Conservation (phyloP, 2,888 invertebrate species). For the Itoplectis maculator region DNA sequence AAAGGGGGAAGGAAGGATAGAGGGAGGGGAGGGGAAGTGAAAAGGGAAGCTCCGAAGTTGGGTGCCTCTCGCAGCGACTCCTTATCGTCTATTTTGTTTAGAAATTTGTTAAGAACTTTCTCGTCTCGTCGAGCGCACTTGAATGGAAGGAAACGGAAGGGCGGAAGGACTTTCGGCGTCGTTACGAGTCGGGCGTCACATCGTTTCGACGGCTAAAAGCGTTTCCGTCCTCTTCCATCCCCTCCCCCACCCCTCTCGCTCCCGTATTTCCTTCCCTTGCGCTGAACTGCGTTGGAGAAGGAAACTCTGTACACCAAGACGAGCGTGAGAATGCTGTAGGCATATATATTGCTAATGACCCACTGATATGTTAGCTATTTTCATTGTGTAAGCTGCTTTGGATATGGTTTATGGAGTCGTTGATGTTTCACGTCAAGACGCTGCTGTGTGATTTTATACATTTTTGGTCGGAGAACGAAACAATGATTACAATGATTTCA, state of each 20-base stretch:
- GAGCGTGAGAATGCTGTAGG: neutral
- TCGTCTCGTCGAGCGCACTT: conserved; percentile 30
- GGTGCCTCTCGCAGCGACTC: conserved; percentile 49
- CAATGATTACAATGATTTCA: no score
- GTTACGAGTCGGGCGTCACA: conserved; percentile 56
- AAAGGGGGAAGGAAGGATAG: no score
- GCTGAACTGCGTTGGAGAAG: no score
- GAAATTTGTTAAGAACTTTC: conserved; percentile 65
- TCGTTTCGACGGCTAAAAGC: conserved; percentile 60
- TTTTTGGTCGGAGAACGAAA: no score
- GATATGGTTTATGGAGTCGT: no score
- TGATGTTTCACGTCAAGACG: no score
- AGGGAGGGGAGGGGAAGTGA: no score
- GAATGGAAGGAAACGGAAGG: conserved; percentile 54
- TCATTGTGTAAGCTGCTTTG: no score
- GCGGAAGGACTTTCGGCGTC: conserved; percentile 39
- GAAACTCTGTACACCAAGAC: conserved; percentile 9
- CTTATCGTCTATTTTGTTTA: conserved; percentile 66
- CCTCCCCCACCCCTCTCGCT: no score
- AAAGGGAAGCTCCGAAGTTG: conserved; percentile 55
- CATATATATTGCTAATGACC: neutral
- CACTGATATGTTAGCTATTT: neutral
- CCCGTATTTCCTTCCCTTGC: conserved; percentile 36
- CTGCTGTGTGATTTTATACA: no score
- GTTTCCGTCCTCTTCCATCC: conserved; percentile 45